Percentiles rank a stretch among this genome's conserved stretches.
phyloP scores from a whole-genome alignment of 1,140 invertebrate genomes.

The Sinella curviseta region DNA sequence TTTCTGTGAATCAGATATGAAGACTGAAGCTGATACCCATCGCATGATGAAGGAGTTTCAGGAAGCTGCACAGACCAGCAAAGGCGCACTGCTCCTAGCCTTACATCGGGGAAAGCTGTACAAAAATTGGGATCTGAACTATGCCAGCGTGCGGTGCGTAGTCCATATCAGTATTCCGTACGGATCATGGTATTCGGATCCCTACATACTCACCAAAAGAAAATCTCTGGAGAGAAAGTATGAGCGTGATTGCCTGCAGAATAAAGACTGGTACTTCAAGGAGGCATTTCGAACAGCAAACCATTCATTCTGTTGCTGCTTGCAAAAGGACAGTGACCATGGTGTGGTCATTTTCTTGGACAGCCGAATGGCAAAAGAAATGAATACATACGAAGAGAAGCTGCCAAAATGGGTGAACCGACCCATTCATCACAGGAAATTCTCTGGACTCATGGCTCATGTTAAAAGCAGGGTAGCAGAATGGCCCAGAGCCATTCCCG shows the following conservation, averaged over 20 bases:
- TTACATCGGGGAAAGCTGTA: not conserved
- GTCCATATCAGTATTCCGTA: not conserved
- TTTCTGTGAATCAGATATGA: not conserved
- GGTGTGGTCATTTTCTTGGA: not conserved
- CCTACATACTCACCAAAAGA: not conserved
- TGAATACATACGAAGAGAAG: not conserved
- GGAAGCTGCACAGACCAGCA: not conserved
- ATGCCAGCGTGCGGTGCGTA: not conserved
- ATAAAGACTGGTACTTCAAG: constrained; percentile 61
- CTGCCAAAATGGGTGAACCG: not conserved
- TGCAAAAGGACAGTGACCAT: constrained; percentile 44
- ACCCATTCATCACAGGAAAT: no score
- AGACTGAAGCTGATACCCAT: not conserved
- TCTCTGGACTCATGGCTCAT: no score
- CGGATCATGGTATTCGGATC: not conserved
- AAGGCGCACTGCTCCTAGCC: not conserved
- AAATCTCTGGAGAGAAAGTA: not conserved
- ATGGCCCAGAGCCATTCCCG: no score
- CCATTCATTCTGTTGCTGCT: constrained; percentile 59
- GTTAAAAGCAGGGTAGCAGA: no score
- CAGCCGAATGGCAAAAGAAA: not conserved
- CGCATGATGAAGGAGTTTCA: not conserved
- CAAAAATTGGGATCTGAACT: not conserved
- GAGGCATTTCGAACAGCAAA: constrained; percentile 59
- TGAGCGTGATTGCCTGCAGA: not conserved